Conservation (phyloP, 2,888 invertebrate genomes). For the Nowickia ferox region DNA sequence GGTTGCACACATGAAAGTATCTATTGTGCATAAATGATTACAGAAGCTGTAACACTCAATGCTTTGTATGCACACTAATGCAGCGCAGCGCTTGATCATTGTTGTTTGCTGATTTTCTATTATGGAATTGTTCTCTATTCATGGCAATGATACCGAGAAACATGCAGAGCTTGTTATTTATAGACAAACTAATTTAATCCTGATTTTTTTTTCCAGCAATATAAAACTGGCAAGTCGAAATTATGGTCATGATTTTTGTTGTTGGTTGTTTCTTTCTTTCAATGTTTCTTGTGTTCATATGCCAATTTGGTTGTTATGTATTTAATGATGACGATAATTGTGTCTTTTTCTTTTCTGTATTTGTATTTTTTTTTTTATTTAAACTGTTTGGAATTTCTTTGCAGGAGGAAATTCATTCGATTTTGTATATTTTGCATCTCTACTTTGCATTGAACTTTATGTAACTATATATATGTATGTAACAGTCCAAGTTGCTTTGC, state of each 20-base stretch:
- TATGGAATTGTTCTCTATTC: constrained; percentile 66
- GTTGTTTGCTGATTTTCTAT: constrained; percentile 46
- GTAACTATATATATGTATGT: neutral
- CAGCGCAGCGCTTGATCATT: neutral
- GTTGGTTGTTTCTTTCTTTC: constrained; percentile 6
- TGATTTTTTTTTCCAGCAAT: constrained; percentile 32
- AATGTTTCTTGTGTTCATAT: constrained; percentile 15
- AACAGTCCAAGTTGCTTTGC: neutral
- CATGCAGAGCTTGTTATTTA: constrained; percentile 55
- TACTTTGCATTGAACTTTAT: constrained; percentile 5
- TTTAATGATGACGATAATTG: constrained; percentile 30
- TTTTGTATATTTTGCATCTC: neutral
- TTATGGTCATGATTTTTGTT: constrained; percentile 63
- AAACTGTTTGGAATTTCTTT: constrained; percentile 16
- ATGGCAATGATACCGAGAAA: constrained; percentile 46
- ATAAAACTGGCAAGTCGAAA: constrained; percentile 59
- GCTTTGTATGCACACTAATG: constrained; percentile 2
- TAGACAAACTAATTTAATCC: constrained; percentile 64
- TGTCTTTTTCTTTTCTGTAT: neutral
- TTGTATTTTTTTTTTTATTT: constrained; percentile 9
- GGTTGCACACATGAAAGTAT: neutral
- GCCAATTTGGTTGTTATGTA: constrained; percentile 22
- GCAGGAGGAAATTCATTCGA: constrained; percentile 25
- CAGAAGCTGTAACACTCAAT: constrained; percentile 43
- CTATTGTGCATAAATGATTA: constrained; percentile 16